A percentile compares a stretch with the other conserved stretches of the same genome.
phyloP scores from a whole-genome alignment of 35 echinoderm and acorn worm genomes.

The Lytechinus variegatus region DNA sequence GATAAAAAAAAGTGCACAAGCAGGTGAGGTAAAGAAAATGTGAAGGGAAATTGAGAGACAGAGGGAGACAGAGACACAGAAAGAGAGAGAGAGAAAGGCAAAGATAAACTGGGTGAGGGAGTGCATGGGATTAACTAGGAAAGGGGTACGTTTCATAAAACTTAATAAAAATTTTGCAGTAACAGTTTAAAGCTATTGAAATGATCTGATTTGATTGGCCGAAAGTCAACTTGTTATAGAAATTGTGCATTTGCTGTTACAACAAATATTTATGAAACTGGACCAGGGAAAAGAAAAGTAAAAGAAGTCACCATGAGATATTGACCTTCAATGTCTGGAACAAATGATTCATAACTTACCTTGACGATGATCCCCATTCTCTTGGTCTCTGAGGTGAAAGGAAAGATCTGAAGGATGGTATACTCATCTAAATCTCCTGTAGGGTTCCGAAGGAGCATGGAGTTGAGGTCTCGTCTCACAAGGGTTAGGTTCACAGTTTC shows the following conservation, averaged over 20 bases:
- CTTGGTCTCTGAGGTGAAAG: conserved; percentile 97
- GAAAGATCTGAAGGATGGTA: conserved; percentile 93
- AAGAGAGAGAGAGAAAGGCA: not conserved
- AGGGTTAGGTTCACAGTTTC: conserved; percentile 84
- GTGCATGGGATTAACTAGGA: not conserved
- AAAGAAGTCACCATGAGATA: too few species aligned
- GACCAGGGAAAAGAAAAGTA: too few species aligned
- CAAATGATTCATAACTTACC: conserved; percentile 57
- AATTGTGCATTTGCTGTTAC: too few species aligned
- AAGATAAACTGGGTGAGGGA: not conserved
- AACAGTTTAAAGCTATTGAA: too few species aligned
- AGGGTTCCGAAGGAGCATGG: conserved; percentile 86
- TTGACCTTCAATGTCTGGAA: too few species aligned
- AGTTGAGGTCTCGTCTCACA: conserved; percentile 82
- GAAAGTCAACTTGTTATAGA: too few species aligned
- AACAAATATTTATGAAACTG: too few species aligned
- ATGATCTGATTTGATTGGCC: too few species aligned
- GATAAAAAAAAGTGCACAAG: not conserved
- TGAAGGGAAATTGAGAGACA: not conserved
- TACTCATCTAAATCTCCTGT: conserved; percentile 66
- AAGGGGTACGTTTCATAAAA: too few species aligned
- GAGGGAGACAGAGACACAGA: not conserved
- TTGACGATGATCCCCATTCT: conserved; percentile 97
- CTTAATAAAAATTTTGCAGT: too few species aligned
- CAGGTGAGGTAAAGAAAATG: too few species aligned